phyloP scores from a whole-genome alignment of 2,113 vertebrate species.

The Leptobrachium ailaonicum region DNA sequence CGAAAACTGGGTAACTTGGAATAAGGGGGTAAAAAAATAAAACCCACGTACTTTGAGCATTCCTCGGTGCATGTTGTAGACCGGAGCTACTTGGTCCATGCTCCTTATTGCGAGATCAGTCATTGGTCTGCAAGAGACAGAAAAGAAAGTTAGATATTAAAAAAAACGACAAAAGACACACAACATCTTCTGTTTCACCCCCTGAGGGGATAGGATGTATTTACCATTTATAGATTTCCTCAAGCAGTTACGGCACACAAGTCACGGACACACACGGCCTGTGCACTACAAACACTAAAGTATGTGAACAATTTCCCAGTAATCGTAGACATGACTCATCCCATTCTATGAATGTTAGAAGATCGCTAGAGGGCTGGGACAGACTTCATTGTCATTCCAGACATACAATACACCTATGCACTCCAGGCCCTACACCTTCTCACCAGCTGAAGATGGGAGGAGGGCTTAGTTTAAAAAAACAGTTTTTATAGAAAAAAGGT shows the following conservation, averaged over 20 bases:
- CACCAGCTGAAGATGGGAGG: not conserved
- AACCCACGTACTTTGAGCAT: slow-evolving; percentile 72
- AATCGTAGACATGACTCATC: not conserved
- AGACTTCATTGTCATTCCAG: not conserved
- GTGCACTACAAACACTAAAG: not conserved
- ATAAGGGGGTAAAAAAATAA: not conserved
- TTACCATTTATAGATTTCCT: not conserved
- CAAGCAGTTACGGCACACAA: not conserved
- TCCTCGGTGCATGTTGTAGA: slow-evolving; percentile 69
- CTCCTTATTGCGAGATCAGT: slow-evolving; percentile 75
- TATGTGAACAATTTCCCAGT: not conserved
- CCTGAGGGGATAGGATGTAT: not conserved
- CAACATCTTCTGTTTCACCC: not conserved
- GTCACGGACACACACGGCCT: no score
- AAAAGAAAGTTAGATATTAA: slow-evolving; percentile 16
- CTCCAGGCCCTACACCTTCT: not conserved
- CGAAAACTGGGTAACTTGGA: no score
- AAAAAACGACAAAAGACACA: no score
- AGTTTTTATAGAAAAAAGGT: no score
- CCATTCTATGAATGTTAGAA: not conserved
- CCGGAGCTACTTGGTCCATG: slow-evolving; percentile 83
- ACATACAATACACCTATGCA: not conserved
- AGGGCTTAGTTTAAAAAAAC: no score
- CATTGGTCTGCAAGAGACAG: slow-evolving; percentile 60
- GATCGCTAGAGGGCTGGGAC: not conserved